These are phyloP conservation scores for Ornithoptera priamus DNA, from an alignment of 2,888 invertebrate species.

Conservation along the genomic window DNA sequence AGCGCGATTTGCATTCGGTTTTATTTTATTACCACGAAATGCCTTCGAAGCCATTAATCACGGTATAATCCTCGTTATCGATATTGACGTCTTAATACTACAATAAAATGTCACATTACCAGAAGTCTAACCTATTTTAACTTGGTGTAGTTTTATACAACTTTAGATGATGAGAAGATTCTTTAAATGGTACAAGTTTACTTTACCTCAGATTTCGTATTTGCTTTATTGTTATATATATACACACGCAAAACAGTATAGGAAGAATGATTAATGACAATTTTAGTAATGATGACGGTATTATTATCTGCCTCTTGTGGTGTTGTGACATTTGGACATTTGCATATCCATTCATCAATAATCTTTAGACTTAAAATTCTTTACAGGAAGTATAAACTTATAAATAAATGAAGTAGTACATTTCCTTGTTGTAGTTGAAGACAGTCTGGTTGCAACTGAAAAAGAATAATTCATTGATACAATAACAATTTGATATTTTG, in stretches of 20 bases:
- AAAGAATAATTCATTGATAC: background rate
- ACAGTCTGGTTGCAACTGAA: no score
- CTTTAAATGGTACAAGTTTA: background rate
- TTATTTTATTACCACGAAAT: conserved; percentile 17
- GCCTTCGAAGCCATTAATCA: conserved; percentile 16
- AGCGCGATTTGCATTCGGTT: conserved; percentile 14
- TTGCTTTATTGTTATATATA: no score
- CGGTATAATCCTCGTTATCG: conserved; percentile 2
- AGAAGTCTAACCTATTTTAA: background rate
- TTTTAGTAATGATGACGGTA: no score
- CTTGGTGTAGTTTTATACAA: no score
- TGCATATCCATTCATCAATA: no score
- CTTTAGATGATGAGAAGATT: background rate
- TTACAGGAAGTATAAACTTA: background rate
- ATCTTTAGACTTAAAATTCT: no score
- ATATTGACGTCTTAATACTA: background rate
- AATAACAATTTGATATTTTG: background rate
- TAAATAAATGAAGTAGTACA: background rate
- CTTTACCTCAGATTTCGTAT: no score
- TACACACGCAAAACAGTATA: no score
- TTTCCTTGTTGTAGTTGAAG: background rate
- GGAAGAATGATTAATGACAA: no score
- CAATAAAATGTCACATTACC: conserved; percentile 10
- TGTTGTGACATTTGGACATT: no score
- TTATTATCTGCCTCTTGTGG: no score